phyloP scores from a whole-genome alignment of 2,113 vertebrate genomes.

The Nothoprocta perdicaria region DNA sequence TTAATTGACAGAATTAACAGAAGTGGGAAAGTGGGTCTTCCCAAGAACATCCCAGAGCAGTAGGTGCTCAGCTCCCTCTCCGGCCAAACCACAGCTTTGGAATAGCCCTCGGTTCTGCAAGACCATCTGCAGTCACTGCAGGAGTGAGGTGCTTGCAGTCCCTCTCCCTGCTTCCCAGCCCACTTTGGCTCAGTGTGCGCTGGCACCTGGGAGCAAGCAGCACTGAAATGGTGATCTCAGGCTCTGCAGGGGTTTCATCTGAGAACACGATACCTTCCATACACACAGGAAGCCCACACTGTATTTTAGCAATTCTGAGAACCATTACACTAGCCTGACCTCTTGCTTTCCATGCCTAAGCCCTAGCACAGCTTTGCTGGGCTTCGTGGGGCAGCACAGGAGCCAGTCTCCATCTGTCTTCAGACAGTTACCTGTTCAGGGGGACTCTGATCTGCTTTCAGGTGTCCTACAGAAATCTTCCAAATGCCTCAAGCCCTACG shows the following conservation, averaged over 20 bases:
- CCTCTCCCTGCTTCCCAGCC: neutral
- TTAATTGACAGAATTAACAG: neutral
- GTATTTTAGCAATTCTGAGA: neutral
- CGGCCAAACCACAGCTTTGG: neutral
- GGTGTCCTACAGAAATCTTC: neutral
- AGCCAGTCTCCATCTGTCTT: neutral
- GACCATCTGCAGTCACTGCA: accelerated
- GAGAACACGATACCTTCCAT: accelerated
- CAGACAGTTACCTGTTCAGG: neutral
- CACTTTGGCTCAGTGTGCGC: accelerated
- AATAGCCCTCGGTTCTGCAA: neutral
- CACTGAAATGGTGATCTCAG: neutral
- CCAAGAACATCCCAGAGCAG: neutral
- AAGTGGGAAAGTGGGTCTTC: neutral
- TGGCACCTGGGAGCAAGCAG: neutral
- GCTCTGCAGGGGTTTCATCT: neutral
- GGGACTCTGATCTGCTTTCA: neutral
- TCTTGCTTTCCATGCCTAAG: neutral
- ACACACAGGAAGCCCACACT: neutral
- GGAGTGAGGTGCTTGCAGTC: neutral
- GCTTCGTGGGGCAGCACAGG: accelerated
- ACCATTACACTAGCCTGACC: neutral
- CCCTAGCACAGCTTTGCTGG: neutral
- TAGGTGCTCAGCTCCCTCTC: neutral
- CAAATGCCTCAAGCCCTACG: neutral